Evolutionary conservation across 2,888 invertebrate genomes (phyloP).

Genomic region (Drosophila robusta): DNA sequence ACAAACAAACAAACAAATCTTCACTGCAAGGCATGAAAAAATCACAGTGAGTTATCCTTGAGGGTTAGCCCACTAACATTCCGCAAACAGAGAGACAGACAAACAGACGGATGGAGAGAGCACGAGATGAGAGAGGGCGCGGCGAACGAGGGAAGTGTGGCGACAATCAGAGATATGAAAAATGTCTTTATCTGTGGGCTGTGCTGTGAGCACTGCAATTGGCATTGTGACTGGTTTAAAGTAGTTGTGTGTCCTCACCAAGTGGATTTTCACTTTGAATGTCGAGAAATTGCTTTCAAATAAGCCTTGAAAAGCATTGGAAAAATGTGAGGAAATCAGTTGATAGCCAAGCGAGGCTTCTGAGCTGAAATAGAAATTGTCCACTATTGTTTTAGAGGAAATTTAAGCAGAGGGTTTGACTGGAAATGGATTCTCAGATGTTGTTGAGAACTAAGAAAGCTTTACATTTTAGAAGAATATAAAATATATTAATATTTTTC

Average conservation of each 20-base stretch:
- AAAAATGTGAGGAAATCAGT: neutral
- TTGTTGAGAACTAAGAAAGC: too few species aligned
- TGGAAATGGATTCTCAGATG: neutral
- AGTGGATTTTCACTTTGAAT: slow-evolving; percentile 29
- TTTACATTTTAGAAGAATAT: too few species aligned
- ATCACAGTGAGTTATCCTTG: slow-evolving; percentile 67
- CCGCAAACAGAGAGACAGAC: slow-evolving; percentile 15
- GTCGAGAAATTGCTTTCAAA: slow-evolving; percentile 29
- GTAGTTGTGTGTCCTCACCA: slow-evolving; percentile 19
- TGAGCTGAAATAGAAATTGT: neutral
- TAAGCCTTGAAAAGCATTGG: slow-evolving; percentile 11
- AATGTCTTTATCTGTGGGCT: slow-evolving; percentile 61
- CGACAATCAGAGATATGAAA: slow-evolving; percentile 55
- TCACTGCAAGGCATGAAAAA: slow-evolving; percentile 41
- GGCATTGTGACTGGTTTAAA: slow-evolving; percentile 41
- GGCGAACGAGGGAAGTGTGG: neutral
- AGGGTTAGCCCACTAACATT: slow-evolving; percentile 30
- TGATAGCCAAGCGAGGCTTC: slow-evolving; percentile 2
- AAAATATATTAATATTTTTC: too few species aligned
- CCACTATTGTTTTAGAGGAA: neutral
- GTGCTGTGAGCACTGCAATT: slow-evolving; percentile 28
- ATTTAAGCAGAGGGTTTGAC: neutral
- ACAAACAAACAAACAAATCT: slow-evolving; percentile 66
- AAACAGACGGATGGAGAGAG: neutral
- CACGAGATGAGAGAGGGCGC: neutral